These are phyloP conservation scores for Actenoides hombroni DNA, from an alignment of 2,113 vertebrate species.

Conservation along the genomic window DNA sequence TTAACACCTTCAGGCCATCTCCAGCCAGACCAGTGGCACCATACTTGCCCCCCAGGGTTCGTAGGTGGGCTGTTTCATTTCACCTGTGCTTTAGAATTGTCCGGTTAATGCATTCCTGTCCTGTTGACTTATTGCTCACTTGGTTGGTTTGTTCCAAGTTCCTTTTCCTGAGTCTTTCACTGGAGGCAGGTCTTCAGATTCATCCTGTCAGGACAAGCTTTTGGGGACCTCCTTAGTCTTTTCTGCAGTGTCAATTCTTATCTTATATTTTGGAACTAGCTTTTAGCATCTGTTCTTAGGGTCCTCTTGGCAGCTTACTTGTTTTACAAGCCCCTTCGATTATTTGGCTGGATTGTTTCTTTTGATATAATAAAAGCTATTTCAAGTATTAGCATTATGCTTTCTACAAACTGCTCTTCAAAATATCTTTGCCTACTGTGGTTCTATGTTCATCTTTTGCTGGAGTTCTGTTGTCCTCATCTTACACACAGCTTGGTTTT, in stretches of 20 bases:
- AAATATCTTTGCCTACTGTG: background rate
- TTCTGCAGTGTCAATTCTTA: background rate
- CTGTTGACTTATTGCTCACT: background rate
- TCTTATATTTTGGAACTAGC: background rate
- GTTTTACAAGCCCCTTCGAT: background rate
- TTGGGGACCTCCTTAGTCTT: background rate
- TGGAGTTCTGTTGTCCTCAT: background rate
- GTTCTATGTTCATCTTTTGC: background rate
- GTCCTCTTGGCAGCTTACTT: background rate
- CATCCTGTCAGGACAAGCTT: background rate
- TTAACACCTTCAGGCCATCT: background rate
- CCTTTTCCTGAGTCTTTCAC: background rate
- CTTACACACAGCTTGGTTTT: background rate
- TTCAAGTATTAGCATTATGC: background rate
- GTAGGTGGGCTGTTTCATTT: background rate
- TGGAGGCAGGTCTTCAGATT: background rate
- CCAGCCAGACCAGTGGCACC: background rate
- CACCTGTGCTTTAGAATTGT: background rate
- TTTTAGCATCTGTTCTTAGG: background rate
- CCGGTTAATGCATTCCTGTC: background rate
- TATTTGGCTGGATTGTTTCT: background rate
- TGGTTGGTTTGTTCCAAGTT: background rate
- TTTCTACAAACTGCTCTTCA: background rate
- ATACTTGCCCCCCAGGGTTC: background rate
- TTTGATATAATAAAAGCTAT: background rate